phyloP scores from a whole-genome alignment of 1,140 invertebrate genomes.

The Streblospio benedicti region DNA sequence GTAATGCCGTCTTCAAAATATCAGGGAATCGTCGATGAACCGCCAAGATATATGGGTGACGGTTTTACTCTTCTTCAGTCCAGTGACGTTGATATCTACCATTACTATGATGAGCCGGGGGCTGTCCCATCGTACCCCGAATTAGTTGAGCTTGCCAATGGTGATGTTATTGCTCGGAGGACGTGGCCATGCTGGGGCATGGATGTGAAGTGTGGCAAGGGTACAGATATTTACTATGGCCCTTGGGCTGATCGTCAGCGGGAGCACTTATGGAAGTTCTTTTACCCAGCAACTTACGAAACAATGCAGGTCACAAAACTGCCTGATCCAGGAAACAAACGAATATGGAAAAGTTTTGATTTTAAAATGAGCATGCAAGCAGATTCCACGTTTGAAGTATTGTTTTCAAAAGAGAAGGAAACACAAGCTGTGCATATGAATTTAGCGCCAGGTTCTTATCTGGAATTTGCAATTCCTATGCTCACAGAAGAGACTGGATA shows the following conservation, averaged over 20 bases:
- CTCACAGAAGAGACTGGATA: conserved; percentile 75
- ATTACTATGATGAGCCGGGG: conserved; percentile 91
- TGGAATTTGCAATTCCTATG: conserved; percentile 93
- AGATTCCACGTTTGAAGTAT: conserved; percentile 86
- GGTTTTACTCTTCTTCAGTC: conserved; percentile 94
- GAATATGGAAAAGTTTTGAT: conserved; percentile 84
- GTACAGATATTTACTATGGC: conserved; percentile 93
- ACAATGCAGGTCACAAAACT: conserved; percentile 41
- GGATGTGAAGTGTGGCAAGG: conserved; percentile 92
- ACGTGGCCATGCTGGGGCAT: conserved; percentile 88
- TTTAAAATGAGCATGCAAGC: conserved; percentile 80
- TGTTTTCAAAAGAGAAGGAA: conserved; percentile 92
- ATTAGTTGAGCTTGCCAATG: conserved; percentile 80
- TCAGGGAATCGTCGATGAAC: conserved; percentile 84
- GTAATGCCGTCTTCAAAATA: conserved; percentile 88
- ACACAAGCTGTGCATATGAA: conserved; percentile 94
- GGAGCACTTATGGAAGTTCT: conserved; percentile 90
- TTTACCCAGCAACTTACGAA: conserved; percentile 64
- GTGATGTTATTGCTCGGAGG: conserved; percentile 75
- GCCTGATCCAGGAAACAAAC: conserved; percentile 73
- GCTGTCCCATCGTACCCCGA: conserved; percentile 81
- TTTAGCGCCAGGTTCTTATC: conserved; percentile 81
- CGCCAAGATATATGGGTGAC: conserved; percentile 93
- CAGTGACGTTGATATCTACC: conserved; percentile 87
- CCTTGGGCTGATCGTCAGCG: conserved; percentile 93